Evolutionary conservation across 2,797 vertebrate species (phyloP), one percentile per base, ranked within the genome.

Genomic region (Danio aesculapii): DNA sequence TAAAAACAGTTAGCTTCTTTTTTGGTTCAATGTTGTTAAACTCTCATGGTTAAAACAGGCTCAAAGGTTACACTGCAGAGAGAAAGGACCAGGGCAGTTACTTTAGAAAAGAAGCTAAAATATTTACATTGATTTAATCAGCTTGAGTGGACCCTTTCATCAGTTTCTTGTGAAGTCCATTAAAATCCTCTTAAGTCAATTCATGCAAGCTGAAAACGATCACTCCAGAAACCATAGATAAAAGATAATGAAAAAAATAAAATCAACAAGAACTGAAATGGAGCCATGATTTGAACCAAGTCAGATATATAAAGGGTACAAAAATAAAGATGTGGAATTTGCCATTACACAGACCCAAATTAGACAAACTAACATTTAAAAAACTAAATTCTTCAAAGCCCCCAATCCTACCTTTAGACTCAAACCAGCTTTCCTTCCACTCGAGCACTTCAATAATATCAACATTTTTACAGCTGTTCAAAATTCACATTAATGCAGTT

Each of bases 401-500:
- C 50, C 59, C 12, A 41, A 53, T 64, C 17, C 64, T 44, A 53
- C 55, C 53, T 14, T 59, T 52, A 74, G 50, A 57, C 46, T 39
- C 49, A 75, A 69, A 55, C 70, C 8, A 12, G 12, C 67, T 59
- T 21, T 87, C 77, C 78, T 62, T 74, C 70, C 58, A 69, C 62
- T 67, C 75, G 88, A 90, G 90, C 85, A 88, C 89, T 88, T 93
- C 84, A 85, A 85, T 83, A 86, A 86, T 91, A 91, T 89, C 83
- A 87, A 91, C 88, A 91, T 90, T 87, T 90, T 62, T 88, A 92
- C 90, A 91, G 89, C 89, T 90, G 89, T 87, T 87, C 88, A 88
- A 91, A 91, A 88, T 92, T 94, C 92, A 94, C 92, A 93, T 92
- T 91, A 74, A 79, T 85, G 87, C 83, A 82, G 86, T 87, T 81